Base-by-base conservation (phyloP, 1,140 invertebrate genomes). In the Drosophila busckii region DNA sequence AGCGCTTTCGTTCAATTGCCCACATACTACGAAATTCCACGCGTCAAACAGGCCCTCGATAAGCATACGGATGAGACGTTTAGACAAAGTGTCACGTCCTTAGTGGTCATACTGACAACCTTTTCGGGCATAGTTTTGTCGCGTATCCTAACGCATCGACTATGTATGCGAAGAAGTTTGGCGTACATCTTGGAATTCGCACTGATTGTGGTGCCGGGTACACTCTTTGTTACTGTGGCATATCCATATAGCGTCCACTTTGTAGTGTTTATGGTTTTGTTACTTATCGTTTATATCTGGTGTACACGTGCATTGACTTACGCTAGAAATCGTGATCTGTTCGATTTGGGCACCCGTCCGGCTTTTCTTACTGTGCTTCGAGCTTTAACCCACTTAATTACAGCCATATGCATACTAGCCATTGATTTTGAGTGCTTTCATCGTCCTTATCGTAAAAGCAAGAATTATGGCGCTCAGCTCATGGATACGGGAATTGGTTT, bases 401-500 rank as follows among this genome's bases (percentile, higher is more conserved):
- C 96, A 16, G 90, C 91, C 0, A 89, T 97, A 59, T 94, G 93
- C 65, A 98, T 99, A 75, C 87, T 99, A 20, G 97, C 95, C 12
- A 96, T 99, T 0, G 97, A 99, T 89, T 99, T 98, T 88, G 88
- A 88, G 9, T 89, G 94, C 35, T 99, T 98, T 88, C 95, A 97
- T 3, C 88, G 94, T 16, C 89, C 92, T 49, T 94, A 95, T 87
- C 93, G 93, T 0, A 99, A 99, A 89, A 96, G 95, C 3, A 93
- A 95, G 85, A 91, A 87, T 1, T 97, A 91, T 89, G 97, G 98
- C 0, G 95, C 93, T 64, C 94, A 95, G 83, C 86, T 98, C 9
- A 99, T 99, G 98, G 97, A 99, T 83, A 91, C 93, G 8, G 97
- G 97, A 8, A 97, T 98, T 5, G 97, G 96, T 0, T 86, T 95